phyloP scores from a whole-genome alignment of 2,113 vertebrate genomes.

The Fukomys damarensis region DNA sequence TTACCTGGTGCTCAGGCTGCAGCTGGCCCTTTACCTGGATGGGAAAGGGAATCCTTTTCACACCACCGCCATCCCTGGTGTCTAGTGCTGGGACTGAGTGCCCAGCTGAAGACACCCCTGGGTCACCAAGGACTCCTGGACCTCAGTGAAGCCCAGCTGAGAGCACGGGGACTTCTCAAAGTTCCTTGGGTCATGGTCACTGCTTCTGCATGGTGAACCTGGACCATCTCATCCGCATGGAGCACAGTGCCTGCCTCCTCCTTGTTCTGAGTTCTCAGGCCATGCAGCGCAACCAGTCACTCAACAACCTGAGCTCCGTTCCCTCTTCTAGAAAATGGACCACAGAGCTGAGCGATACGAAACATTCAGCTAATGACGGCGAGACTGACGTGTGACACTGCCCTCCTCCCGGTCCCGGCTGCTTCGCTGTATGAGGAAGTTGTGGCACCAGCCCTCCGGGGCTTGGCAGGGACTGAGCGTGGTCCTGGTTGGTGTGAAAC shows the following conservation, averaged over 20 bases:
- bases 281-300: too few relatives aligned
- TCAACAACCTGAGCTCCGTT: too few relatives aligned
- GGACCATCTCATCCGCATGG: rapidly evolving
- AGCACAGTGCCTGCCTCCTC: neutral
- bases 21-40: neutral
- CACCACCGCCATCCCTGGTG: neutral
- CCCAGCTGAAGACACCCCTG: neutral
- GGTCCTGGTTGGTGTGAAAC: neutral
- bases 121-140: neutral
- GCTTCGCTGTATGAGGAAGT: neutral
- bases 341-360: neutral
- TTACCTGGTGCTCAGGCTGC: neutral
- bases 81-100: neutral
- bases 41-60: neutral
- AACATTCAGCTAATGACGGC: neutral
- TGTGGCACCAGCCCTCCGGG: neutral
- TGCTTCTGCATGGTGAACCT: rapidly evolving
- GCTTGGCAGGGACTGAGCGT: neutral
- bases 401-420: neutral
- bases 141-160: neutral
- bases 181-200: neutral
- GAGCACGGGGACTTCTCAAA: rapidly evolving
- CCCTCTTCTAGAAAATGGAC: neutral
- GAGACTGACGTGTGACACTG: rapidly evolving
- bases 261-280: neutral